These are phyloP conservation scores for Drosophila arizonae DNA, from an alignment of 1,140 invertebrate species.

Conservation along the genomic window DNA sequence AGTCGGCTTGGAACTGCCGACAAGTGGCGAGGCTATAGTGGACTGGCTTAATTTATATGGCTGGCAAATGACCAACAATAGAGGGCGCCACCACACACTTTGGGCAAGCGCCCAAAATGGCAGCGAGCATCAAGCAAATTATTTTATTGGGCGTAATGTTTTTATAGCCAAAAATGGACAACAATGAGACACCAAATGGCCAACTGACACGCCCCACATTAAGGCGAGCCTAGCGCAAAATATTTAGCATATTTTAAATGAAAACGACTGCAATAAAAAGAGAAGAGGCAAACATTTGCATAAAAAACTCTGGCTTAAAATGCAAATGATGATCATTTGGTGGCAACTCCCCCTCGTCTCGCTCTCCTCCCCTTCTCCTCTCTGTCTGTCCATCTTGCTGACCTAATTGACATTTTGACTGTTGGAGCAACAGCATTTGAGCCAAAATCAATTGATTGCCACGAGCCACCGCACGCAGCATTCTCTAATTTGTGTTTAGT, in stretches of 20 bases:
- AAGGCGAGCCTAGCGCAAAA: slow-evolving; percentile 37
- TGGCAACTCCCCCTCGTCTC: background rate
- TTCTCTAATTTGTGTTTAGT: slow-evolving; percentile 77
- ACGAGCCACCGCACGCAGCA: slow-evolving; percentile 37
- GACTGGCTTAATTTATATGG: slow-evolving; percentile 45
- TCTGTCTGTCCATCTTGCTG: background rate
- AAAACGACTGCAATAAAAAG: slow-evolving; percentile 19
- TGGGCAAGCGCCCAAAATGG: slow-evolving; percentile 38
- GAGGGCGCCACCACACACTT: slow-evolving; percentile 45
- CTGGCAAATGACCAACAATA: slow-evolving; percentile 57
- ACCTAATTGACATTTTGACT: slow-evolving; percentile 73
- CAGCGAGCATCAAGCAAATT: slow-evolving; percentile 58
- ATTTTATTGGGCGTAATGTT: slow-evolving; percentile 79
- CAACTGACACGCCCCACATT: background rate
- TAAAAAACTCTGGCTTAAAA: slow-evolving; percentile 53
- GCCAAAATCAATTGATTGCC: slow-evolving; percentile 74
- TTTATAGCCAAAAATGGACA: slow-evolving; percentile 58
- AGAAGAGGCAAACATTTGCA: slow-evolving; percentile 56
- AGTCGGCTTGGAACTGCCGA: slow-evolving; percentile 4
- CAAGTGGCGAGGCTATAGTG: slow-evolving; percentile 5
- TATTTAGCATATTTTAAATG: slow-evolving; percentile 61
- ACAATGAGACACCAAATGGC: slow-evolving; percentile 36
- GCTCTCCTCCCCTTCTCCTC: background rate
- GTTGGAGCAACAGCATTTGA: slow-evolving; percentile 40
- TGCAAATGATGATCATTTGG: slow-evolving; percentile 55